Base-by-base conservation (phyloP, 2,888 invertebrate species). In the Theretra japonica region DNA sequence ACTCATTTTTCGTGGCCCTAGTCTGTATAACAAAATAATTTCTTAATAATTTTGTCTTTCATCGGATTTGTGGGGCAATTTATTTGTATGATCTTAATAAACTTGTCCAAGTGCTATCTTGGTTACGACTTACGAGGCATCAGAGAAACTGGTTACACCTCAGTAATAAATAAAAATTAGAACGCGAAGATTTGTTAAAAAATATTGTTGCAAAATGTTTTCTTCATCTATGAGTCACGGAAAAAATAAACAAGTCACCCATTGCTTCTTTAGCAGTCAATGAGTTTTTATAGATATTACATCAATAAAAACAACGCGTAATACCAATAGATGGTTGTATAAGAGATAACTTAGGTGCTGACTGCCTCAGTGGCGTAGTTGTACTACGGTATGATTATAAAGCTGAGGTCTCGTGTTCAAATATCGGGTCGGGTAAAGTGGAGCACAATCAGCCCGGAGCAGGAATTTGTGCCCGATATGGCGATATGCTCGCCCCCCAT, bases 1-100 rank as follows among this genome's bases (percentile, higher is more conserved):
- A 85, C 80, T 83, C 81, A 82, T 83, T 88, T 90, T 90, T 91
- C 88, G 89, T 90, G 88, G 88, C 81, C 85, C 84, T 83, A 84
- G 84, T 85, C 79, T 78, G 73, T 79, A 75, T 77, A 79, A 79
- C 50, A 56, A 56, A 65, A 62, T 53, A 59, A 60, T 65, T 65
- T 65, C 53, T 21, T 57, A 48, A 68, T 69, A 60, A 60, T 62
- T 69, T 72, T 30, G 59, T 33, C 33, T 68, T 69, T 33, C 48
- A 72, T 69, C 56, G 23, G 59, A 65, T 48, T 65, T 77, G 60
- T 69, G 75, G 70, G 75, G 81, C 65, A 58, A 73, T 73, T 72
- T 70, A 21, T 77, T 80, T 79, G 70, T 73, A 70, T 71, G 72
- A 74, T 71, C 59, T 23, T 68, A 71, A 41, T 65, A 50, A 68